A percentile compares a stretch with the other conserved stretches of the same genome.
Evolutionary conservation across 2,113 vertebrate species (phyloP).

Genomic region (Gymnorhina tibicen): DNA sequence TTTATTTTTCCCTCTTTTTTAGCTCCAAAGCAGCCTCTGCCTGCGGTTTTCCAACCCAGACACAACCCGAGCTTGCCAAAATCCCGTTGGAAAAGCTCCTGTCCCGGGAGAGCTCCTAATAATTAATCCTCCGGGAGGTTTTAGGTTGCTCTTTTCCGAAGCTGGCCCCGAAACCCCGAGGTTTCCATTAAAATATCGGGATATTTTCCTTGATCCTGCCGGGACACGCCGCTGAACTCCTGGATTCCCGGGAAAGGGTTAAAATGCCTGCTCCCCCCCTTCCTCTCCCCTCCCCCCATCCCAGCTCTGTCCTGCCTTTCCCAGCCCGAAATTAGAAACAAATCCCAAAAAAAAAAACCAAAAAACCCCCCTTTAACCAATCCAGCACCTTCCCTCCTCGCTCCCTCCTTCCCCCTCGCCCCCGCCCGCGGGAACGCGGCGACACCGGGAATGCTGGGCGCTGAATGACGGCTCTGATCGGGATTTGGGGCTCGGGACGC

Average conservation of each 20-base stretch:
- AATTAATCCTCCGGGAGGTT: neutral
- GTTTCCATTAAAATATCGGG: neutral
- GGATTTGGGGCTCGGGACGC: neutral
- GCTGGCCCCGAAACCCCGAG: neutral
- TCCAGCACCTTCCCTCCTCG: neutral
- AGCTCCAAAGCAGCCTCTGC: neutral
- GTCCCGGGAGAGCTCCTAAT: neutral
- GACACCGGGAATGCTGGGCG: neutral
- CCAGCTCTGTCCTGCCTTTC: neutral
- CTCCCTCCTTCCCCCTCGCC: neutral
- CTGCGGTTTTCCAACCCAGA: neutral
- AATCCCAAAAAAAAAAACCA: neutral
- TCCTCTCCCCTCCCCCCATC: too few species aligned
- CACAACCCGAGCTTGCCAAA: neutral
- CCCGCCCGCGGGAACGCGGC: neutral
- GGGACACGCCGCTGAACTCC: neutral
- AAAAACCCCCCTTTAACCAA: neutral
- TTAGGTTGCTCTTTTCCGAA: neutral
- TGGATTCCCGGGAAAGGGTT: neutral
- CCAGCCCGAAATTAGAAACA: neutral
- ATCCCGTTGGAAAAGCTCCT: neutral
- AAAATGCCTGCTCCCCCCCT: neutral
- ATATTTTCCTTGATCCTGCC: neutral
- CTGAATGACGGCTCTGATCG: conserved; percentile 54
- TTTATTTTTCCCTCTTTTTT: neutral